A percentile compares a stretch with the other conserved stretches of the same genome.
These are phyloP conservation scores for Microcebus ravelobensis DNA, from an alignment of 2,113 vertebrate genomes.

Conservation along the genomic window DNA sequence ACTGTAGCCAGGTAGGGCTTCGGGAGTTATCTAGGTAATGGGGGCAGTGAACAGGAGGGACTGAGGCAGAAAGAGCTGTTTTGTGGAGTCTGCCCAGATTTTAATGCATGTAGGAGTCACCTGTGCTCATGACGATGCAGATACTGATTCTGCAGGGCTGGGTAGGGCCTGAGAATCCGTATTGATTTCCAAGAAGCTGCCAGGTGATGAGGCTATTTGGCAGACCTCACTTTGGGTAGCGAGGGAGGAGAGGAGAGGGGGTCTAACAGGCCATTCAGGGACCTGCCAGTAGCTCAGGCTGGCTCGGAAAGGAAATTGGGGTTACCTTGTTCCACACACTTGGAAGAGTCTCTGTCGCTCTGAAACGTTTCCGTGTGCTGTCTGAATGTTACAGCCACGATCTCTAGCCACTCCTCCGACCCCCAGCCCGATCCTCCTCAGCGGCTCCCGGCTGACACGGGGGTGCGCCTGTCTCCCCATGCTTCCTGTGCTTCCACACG, in stretches of 20 bases:
- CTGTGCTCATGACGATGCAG: neutral
- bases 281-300: neutral
- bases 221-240: neutral
- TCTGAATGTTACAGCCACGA: neutral
- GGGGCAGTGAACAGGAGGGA: neutral
- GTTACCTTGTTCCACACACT: neutral
- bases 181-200: neutral
- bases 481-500: neutral
- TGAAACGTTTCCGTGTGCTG: neutral
- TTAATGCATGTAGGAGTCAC: neutral
- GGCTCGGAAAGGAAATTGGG: neutral
- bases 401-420: accelerated
- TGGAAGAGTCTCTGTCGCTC: neutral
- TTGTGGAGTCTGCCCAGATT: neutral
- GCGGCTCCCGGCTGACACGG: neutral
- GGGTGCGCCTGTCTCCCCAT: neutral
- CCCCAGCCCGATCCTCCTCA: no score
- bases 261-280: neutral
- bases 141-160: neutral
- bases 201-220: neutral
- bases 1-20: neutral
- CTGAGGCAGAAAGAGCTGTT: neutral
- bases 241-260: neutral
- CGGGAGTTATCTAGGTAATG: neutral
- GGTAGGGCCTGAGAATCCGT: neutral